A percentile compares a stretch with the other conserved stretches of the same genome.
These are phyloP conservation scores for Tenthredo livida DNA, from an alignment of 2,888 invertebrate species.

Conservation along the genomic window DNA sequence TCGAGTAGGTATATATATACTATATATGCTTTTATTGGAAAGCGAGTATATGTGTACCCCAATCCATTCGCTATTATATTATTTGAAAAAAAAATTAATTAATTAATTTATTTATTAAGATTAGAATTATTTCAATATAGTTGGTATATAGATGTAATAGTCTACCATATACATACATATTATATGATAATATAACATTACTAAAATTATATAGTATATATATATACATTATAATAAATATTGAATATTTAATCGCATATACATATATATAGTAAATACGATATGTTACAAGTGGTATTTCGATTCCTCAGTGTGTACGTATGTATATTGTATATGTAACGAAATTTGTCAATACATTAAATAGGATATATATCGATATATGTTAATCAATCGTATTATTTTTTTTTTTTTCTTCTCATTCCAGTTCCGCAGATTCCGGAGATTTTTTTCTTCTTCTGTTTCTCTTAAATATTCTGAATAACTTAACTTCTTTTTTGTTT, in stretches of 20 bases:
- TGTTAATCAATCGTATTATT: not conserved
- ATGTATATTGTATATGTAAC: slow-evolving; percentile 6
- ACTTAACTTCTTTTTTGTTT: too few species aligned
- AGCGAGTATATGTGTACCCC: too few species aligned
- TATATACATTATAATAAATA: not conserved
- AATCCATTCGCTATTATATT: too few species aligned
- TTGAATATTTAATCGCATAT: slow-evolving; percentile 26
- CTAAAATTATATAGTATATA: not conserved
- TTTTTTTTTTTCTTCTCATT: not conserved
- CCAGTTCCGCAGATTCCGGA: slow-evolving; percentile 57
- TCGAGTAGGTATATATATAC: not conserved
- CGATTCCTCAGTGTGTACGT: slow-evolving; percentile 35
- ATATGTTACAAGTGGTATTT: slow-evolving; percentile 30
- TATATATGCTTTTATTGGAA: not conserved
- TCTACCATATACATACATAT: not conserved
- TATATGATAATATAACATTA: not conserved
- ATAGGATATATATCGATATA: slow-evolving; percentile 22
- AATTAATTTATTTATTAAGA: not conserved
- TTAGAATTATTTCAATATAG: not conserved
- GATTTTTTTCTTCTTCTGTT: too few species aligned
- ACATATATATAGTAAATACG: too few species aligned
- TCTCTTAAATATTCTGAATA: too few species aligned
- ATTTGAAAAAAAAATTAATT: not conserved
- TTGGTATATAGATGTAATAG: not conserved
- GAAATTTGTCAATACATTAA: slow-evolving; percentile 41